These are phyloP conservation scores for Hippocampus zosterae DNA, from an alignment of 2,113 vertebrate species.

Conservation along the genomic window DNA sequence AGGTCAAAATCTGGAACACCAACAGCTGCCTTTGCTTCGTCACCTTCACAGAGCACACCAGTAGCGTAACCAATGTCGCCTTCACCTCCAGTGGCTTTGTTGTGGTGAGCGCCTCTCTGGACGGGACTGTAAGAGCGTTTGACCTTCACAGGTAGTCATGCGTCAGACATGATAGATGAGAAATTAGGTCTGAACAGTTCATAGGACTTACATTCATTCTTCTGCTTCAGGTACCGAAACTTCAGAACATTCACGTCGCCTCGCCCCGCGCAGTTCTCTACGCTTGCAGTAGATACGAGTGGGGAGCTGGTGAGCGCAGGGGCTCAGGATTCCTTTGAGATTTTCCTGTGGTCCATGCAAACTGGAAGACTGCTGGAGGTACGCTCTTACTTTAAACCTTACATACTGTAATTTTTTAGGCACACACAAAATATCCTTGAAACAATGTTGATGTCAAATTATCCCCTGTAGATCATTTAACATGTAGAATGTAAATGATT, in stretches of 20 bases:
- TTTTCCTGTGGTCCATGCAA: constrained; percentile 99
- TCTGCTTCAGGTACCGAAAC: constrained; percentile 82
- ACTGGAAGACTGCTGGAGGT: constrained; percentile 92
- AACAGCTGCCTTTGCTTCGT: constrained; percentile 92
- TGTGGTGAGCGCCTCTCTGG: constrained; percentile 87
- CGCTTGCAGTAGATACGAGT: constrained; percentile 84
- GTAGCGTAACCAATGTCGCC: constrained; percentile 81
- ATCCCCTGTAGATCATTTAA: too few relatives aligned
- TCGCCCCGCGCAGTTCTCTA: constrained; percentile 87
- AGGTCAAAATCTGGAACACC: constrained; percentile 97
- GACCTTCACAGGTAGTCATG: constrained; percentile 87
- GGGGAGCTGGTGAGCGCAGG: constrained; percentile 92
- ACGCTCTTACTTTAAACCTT: background rate
- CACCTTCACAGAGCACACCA: constrained; percentile 92
- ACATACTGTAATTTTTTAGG: background rate
- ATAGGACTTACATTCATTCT: background rate
- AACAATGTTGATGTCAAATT: too few relatives aligned
- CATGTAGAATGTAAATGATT: too few relatives aligned
- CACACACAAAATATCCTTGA: background rate
- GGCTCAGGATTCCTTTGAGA: constrained; percentile 91
- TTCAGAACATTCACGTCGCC: constrained; percentile 94
- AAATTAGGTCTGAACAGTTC: background rate
- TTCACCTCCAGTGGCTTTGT: constrained; percentile 86
- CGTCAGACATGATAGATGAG: background rate
- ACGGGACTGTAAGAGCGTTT: constrained; percentile 93